Percentiles rank a stretch among this genome's conserved stretches.
Conservation (phyloP, 2,888 invertebrate genomes). For the Lasioglossum lativentre region DNA sequence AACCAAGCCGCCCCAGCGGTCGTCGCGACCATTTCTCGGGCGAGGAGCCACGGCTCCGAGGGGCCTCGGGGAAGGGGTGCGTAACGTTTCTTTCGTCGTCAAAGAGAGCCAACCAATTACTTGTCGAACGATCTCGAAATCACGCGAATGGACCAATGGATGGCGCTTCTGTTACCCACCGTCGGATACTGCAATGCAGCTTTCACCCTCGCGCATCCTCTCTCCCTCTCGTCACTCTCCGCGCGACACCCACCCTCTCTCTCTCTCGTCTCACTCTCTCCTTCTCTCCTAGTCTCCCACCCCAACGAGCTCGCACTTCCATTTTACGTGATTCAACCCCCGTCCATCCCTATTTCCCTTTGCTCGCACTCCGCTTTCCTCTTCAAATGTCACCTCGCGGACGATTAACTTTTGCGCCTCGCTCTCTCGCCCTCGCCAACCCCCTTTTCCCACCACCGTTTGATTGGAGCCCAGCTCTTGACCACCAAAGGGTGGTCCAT, state of each 20-base stretch:
- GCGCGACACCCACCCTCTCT: slow-evolving; percentile 16
- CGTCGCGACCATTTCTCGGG: neutral
- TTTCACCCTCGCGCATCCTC: slow-evolving; percentile 54
- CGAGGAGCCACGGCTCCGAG: slow-evolving; percentile 15
- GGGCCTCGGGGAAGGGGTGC: slow-evolving; percentile 15
- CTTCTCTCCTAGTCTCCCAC: neutral
- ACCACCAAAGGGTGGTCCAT: slow-evolving; percentile 65
- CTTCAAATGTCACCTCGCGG: slow-evolving; percentile 71
- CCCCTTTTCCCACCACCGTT: slow-evolving; percentile 64
- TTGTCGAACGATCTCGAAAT: slow-evolving; percentile 63
- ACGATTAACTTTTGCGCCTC: slow-evolving; percentile 69
- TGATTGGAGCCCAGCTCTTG: slow-evolving; percentile 66
- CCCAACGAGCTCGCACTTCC: slow-evolving; percentile 55
- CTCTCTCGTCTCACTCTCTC: neutral
- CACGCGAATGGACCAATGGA: slow-evolving; percentile 63
- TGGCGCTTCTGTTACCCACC: slow-evolving; percentile 68
- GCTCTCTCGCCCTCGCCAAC: neutral
- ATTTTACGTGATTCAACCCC: slow-evolving; percentile 61
- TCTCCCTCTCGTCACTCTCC: slow-evolving; percentile 39
- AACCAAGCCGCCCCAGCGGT: slow-evolving; percentile 5
- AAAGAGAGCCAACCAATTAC: slow-evolving; percentile 61
- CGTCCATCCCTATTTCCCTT: slow-evolving; percentile 58
- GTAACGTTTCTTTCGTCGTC: slow-evolving; percentile 39
- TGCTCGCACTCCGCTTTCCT: slow-evolving; percentile 60
- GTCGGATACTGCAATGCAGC: slow-evolving; percentile 73